phyloP scores from a whole-genome alignment of 2,797 vertebrate species.

The Pangasius larnaudii region DNA sequence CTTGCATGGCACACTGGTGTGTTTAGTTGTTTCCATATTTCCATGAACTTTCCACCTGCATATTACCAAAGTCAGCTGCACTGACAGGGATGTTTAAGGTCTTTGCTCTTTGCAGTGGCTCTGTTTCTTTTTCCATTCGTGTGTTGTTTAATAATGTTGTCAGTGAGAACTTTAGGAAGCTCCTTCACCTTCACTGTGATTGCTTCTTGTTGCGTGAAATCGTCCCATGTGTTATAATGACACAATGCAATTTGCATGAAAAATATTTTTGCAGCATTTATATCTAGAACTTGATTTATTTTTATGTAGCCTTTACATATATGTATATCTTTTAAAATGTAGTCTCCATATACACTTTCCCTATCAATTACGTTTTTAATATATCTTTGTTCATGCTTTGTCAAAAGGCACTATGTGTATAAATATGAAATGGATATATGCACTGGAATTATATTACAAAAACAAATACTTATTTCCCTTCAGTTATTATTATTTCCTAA shows the following conservation, averaged over 20 bases:
- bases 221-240: neutral
- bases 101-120: neutral
- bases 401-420: neutral
- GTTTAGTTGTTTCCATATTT: neutral
- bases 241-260: neutral
- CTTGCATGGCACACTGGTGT: neutral
- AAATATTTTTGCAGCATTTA: neutral
- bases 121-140: neutral
- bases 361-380: too few species aligned
- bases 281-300: neutral
- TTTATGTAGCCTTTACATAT: neutral
- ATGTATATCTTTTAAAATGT: too few species aligned
- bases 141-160: neutral
- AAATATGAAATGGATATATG: neutral
- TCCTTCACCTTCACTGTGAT: neutral
- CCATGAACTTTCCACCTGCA: neutral
- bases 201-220: neutral
- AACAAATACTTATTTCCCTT: neutral
- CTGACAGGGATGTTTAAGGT: neutral
- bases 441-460: neutral
- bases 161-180: neutral
- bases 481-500: too few species aligned
- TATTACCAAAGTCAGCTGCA: neutral
- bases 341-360: too few species aligned
- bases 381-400: too few species aligned